Evolutionary conservation across 2,113 vertebrate genomes (phyloP), one percentile per base, ranked within the genome.

Genomic region (Oxygymnocypris stewartii): DNA sequence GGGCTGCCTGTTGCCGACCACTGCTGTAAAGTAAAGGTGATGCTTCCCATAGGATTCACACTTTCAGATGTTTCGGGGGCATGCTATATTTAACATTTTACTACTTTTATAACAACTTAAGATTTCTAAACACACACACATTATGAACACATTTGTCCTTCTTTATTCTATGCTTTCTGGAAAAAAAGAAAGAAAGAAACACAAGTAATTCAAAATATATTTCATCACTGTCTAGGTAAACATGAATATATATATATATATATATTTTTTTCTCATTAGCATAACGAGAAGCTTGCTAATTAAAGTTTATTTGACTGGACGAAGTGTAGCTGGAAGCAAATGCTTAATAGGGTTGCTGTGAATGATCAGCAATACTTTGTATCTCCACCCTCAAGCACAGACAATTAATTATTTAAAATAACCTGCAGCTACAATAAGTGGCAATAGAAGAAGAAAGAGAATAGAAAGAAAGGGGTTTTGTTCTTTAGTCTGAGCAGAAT

Each of bases 321-420:
- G 14, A 67, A 88, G 37, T 79, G 73, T 83, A 61, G 88, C 81
- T 85, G 18, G 85, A 84, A 88, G 86, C 71, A 78, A 87, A 86
- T 37, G 73, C 78, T 80, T 87, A 86, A 87, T 87, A 67, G 75
- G 84, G 57, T 87, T 78, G 84, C 86, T 79, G 79, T 75, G 79
- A 88, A 65, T 10, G 75, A 73, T 88, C 83, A 80, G 67, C 81
- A 82, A 57, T 77, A n/a, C 11, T 89, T 82, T 85, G 76, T 59
- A 77, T 84, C 65, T 76, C 83, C 71, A 67, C 71, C 81, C 80
- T 80, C 54, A 73, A 90, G 84, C 82, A 57, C 81, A 75, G 81
- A 12, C 73, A 84, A 90, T 89, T n/a, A 91, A 89, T 91, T 86
- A 88, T 91, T 90, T 83, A 89, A 80, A 42, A 51, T 63, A 79